Base-by-base conservation (phyloP, 2,113 vertebrate species). In the Pachycephala philippinensis region DNA sequence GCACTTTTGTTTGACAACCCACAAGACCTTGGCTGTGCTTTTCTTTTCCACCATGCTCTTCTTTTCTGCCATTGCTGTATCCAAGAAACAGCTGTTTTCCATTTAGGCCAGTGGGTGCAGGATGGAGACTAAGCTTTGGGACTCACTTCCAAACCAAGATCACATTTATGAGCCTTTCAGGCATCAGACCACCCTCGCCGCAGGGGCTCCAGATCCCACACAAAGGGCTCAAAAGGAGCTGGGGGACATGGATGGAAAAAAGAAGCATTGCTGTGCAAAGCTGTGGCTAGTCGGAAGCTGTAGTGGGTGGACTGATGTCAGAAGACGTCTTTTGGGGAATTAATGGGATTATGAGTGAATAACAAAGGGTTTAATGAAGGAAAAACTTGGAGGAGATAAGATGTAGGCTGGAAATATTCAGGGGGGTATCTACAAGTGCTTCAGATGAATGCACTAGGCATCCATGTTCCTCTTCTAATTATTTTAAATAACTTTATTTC, bases 401-500 rank as follows among this genome's bases (percentile, higher is more conserved):
- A 31, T 30, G 37, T 65, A 54, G 66, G 63, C 50, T 30, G 27
- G n/a, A 95, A 88, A 50, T 83, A 83, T 49, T 89, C 74, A 83
- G 21, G 37, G 7, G 10, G 10, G 6, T 82, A 63, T 83, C 70
- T 53, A 87, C 87, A 91, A 82, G 76, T 20, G 20, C 40, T 92
- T 91, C 70, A 93, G 59, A 94, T 65, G 45, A 89, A 85, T 80
- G 59, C 49, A 64, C 28, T 39, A 69, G 61, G 22, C 45, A 90
- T 87, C 57, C 39, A 40, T 86, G 90, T 71, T 66, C 47, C 47
- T 87, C 81, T 13, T 72, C 5, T 63, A 61, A 82, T 87, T 85
- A 85, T 76, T 93, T 80, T 61, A 93, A 85, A 76, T 39, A 87
- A 87, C 33, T 75, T 89, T 61, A 83, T 83, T 96, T 95, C 66